Percentiles rank a stretch among this genome's conserved stretches.
Conservation (phyloP, 1,140 invertebrate species). For the Ylistrum balloti region DNA sequence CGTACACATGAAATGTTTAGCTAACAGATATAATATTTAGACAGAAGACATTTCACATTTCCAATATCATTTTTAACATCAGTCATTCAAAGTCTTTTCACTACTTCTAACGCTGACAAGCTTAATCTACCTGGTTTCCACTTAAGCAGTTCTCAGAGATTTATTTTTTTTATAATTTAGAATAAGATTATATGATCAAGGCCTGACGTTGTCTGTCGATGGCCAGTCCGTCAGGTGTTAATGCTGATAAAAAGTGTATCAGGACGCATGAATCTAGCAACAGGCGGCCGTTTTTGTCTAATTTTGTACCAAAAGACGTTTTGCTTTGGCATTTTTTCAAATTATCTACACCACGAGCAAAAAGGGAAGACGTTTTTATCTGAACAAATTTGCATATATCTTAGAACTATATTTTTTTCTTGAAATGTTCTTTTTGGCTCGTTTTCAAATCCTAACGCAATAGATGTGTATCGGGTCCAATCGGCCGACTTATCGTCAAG, state of each 20-base stretch:
- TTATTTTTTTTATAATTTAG: no score
- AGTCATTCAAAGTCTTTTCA: no score
- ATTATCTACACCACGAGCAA: not conserved
- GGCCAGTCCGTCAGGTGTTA: not conserved
- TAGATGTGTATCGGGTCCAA: not conserved
- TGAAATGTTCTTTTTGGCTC: constrained; percentile 11
- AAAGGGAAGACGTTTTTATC: not conserved
- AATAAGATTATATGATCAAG: no score
- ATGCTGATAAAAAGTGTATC: not conserved
- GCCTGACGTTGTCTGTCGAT: not conserved
- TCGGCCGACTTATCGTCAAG: not conserved
- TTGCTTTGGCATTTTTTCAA: not conserved
- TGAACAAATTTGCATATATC: not conserved
- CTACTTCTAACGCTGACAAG: no score
- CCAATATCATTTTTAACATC: no score
- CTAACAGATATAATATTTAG: no score
- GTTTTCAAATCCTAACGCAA: not conserved
- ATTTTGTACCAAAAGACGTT: not conserved
- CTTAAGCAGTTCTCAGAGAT: no score
- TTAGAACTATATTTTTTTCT: not conserved
- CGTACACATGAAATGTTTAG: no score
- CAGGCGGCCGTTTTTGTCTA: constrained; percentile 9
- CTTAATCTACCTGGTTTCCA: no score
- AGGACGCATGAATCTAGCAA: not conserved
- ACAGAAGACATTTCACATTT: no score